Percentiles rank a stretch among this genome's conserved stretches.
phyloP scores from a whole-genome alignment of 2,888 invertebrate species.

The Brachycybe producta region DNA sequence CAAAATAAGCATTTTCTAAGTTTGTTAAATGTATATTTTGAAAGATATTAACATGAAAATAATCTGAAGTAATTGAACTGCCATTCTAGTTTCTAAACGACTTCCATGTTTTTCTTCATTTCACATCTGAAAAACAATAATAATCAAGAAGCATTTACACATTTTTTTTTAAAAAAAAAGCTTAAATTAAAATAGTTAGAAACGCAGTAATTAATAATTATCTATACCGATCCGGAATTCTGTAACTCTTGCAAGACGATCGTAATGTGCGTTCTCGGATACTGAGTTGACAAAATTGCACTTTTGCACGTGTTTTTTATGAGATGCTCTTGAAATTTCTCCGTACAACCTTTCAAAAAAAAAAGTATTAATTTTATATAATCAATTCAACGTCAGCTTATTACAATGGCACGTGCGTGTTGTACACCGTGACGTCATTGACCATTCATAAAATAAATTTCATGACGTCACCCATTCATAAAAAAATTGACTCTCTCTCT shows the following conservation, averaged over 20 bases:
- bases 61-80: no score
- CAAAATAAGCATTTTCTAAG: no score
- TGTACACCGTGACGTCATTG: not conserved
- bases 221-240: slow-evolving; percentile 61
- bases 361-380: not conserved
- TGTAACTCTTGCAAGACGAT: slow-evolving; percentile 77
- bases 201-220: not conserved
- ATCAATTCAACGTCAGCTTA: no score
- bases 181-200: not conserved
- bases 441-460: no score
- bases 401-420: no score
- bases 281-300: slow-evolving; percentile 52
- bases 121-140: not conserved
- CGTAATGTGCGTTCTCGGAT: slow-evolving; percentile 66
- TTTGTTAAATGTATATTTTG: no score
- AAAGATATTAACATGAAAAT: no score
- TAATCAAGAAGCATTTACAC: no score
- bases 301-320: slow-evolving; percentile 64
- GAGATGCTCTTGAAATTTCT: slow-evolving; percentile 58
- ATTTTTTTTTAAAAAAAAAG: not conserved
- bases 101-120: not conserved
- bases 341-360: slow-evolving; percentile 42
- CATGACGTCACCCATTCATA: no score
- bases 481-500: no score
- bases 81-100: not conserved